Percentiles rank a stretch among this genome's conserved stretches.
Conservation (phyloP, 2,888 invertebrate genomes). For the Drosophila peninsularis region DNA sequence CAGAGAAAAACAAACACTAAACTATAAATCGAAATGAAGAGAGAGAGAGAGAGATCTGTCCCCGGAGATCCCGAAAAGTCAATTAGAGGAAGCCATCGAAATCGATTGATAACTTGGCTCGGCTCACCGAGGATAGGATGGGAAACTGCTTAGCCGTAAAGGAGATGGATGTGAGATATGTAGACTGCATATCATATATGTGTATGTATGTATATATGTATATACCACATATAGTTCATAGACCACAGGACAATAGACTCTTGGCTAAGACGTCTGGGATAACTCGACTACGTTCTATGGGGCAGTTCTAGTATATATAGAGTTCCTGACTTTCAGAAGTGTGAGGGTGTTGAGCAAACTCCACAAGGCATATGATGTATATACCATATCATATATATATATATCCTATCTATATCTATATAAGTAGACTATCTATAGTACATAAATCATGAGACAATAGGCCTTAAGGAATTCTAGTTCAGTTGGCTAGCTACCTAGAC, state of each 20-base stretch:
- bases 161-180: neutral
- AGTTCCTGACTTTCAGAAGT: too few species aligned
- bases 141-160: too few species aligned
- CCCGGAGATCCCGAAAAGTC: neutral
- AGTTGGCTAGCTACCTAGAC: neutral
- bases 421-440: too few species aligned
- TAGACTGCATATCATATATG: neutral
- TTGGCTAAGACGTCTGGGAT: neutral
- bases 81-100: conserved; percentile 2
- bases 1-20: conserved; percentile 1
- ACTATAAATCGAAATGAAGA: conserved; percentile 13
- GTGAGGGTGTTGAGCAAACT: too few species aligned
- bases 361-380: too few species aligned
- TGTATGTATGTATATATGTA: neutral
- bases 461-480: too few species aligned
- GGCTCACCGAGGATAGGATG: neutral
- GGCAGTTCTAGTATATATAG: too few species aligned
- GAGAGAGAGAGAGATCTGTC: neutral
- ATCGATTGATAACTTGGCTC: neutral
- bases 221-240: neutral
- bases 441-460: too few species aligned
- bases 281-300: too few species aligned
- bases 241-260: neutral
- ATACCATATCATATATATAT: too few species aligned
- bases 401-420: too few species aligned